Base-by-base conservation (phyloP, 2,113 vertebrate genomes). In the Cyanoderma ruficeps region DNA sequence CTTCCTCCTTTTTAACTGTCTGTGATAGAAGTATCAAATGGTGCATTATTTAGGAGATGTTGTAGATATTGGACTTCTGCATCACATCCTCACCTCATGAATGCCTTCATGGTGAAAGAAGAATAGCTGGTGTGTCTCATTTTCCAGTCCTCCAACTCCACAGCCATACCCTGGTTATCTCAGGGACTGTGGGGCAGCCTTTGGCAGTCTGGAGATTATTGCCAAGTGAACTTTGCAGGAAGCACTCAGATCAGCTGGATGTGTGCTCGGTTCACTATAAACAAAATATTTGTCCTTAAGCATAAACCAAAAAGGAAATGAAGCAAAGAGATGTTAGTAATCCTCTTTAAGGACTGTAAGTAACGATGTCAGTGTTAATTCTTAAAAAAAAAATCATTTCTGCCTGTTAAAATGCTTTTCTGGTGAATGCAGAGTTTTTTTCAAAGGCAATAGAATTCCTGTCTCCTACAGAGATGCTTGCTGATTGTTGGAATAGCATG, bases 261-360 rank as follows among this genome's bases (percentile, higher is more conserved):
- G 63, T 46, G 87, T 79, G 33, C 71, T 94, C 16, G 23, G n/a
- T 53, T 91, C 76, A 28, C 75, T 93, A 10, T 74, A 95, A 96
- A 91, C 75, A 88, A 91, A 95, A 86, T 93, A 91, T 67, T 94
- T 95, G 75, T 93, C 67, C 81, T 96, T 74, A 92, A 94, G 84
- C 39, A 37, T 93, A 77, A 96, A 94, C 87, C 59, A 21, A 42
- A 88, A 77, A 88, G 92, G 79, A 91, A 96, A 69, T 63, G 82
- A 70, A 80, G 87, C 35, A 69, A 92, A 65, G 90, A 95, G 74
- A 80, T 93, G 64, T 80, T 86, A 56, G 71, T 67, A 90, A 84
- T 81, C 47, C 35, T 81, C 67, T 83, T 85, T 67, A 63, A 83
- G 47, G 82, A 70, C 55, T 39, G 35, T 78, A 46, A 84, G 53